Percentiles rank a stretch among this genome's conserved stretches.
These are phyloP conservation scores for Dunckerocampus dactyliophorus DNA, from an alignment of 2,113 vertebrate species.

Conservation along the genomic window DNA sequence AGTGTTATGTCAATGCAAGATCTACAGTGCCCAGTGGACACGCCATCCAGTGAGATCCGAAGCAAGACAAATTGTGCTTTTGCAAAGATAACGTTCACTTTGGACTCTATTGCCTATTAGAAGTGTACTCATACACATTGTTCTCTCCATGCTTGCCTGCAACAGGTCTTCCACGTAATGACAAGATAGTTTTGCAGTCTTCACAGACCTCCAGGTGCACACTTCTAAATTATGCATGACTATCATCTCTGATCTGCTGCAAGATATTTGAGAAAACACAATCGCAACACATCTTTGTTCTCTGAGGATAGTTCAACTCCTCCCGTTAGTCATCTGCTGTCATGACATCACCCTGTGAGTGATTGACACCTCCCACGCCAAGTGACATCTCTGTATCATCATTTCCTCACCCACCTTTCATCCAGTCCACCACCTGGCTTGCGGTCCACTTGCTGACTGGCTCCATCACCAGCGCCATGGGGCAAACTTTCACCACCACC, in stretches of 20 bases:
- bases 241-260: conserved; percentile 18
- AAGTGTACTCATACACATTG: too few relatives aligned
- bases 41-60: too few relatives aligned
- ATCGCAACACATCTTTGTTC: conserved; percentile 17
- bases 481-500: conserved; percentile 60
- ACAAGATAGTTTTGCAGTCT: conserved; percentile 27
- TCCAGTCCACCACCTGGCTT: conserved; percentile 76
- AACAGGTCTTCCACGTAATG: too few relatives aligned
- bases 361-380: too few relatives aligned
- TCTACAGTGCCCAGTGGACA: too few relatives aligned
- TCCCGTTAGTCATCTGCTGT: too few relatives aligned
- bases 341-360: too few relatives aligned
- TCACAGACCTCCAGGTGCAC: conserved; percentile 27
- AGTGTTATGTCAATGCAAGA: too few relatives aligned
- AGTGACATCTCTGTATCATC: not conserved
- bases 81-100: too few relatives aligned
- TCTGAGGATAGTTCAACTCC: not conserved
- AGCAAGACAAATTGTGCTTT: too few relatives aligned
- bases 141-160: too few relatives aligned
- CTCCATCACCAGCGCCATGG: conserved; percentile 76
- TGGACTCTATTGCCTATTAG: too few relatives aligned
- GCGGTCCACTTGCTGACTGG: conserved; percentile 78
- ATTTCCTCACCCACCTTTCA: conserved; percentile 64
- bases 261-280: conserved; percentile 22
- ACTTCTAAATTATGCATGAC: conserved; percentile 55